phyloP scores from a whole-genome alignment of 2,113 vertebrate species.

The Cervus canadensis region DNA sequence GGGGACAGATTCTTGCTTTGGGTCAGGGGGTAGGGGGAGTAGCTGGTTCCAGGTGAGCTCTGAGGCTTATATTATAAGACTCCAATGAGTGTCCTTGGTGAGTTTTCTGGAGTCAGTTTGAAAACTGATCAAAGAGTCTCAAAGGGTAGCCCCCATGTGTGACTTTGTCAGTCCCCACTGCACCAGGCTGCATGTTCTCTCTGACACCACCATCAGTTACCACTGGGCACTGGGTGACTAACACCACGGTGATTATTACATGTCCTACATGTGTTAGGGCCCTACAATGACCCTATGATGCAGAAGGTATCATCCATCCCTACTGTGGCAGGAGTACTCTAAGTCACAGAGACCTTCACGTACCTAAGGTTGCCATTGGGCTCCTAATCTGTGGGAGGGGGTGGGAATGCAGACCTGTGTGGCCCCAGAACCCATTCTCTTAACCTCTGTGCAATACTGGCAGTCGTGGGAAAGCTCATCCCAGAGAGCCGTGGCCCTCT shows the following conservation, averaged over 20 bases:
- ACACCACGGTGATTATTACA: background rate
- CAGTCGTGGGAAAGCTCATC: background rate
- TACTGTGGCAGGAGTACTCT: background rate
- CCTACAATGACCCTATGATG: background rate
- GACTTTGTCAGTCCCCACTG: background rate
- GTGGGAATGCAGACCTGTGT: background rate
- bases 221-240: background rate
- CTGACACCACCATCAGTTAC: background rate
- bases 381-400: background rate
- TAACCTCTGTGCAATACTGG: background rate
- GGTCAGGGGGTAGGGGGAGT: background rate
- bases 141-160: background rate
- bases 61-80: background rate
- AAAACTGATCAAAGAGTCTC: background rate
- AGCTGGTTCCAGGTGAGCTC: background rate
- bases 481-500: background rate
- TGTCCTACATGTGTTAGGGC: background rate
- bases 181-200: background rate
- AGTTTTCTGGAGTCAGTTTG: background rate
- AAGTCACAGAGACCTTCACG: background rate
- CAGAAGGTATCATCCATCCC: background rate
- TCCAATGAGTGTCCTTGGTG: background rate
- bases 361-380: background rate
- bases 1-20: background rate
- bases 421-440: background rate